phyloP scores from a whole-genome alignment of 2,888 invertebrate species.

The Conchocele bisecta region DNA sequence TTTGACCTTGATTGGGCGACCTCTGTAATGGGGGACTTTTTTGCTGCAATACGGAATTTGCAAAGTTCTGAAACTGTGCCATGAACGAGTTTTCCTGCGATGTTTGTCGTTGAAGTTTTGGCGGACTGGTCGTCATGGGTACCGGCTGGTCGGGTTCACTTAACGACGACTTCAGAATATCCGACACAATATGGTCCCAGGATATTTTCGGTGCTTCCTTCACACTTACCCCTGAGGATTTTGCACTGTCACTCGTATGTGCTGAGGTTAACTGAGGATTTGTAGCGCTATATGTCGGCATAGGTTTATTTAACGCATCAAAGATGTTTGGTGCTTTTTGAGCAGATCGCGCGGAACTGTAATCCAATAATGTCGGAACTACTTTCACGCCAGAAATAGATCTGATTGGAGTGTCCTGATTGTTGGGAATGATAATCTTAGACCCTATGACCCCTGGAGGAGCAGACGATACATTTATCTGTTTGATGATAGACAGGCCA shows the following conservation, averaged over 20 bases:
- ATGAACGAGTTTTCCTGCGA: slow-evolving; percentile 47
- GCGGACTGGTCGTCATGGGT: slow-evolving; percentile 7
- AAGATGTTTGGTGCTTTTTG: background rate
- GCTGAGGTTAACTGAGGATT: background rate
- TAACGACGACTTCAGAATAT: slow-evolving; percentile 62
- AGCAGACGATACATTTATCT: slow-evolving; percentile 14
- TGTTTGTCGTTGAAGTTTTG: slow-evolving; percentile 27
- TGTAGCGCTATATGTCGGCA: too few relatives aligned
- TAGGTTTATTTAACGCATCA: too few relatives aligned
- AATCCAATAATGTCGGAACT: slow-evolving; percentile 55
- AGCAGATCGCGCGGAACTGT: slow-evolving; percentile 17
- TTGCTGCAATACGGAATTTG: slow-evolving; percentile 10
- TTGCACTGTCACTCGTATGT: background rate
- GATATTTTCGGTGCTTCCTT: slow-evolving; percentile 25
- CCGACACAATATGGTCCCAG: slow-evolving; percentile 63
- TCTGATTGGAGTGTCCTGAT: slow-evolving; percentile 25
- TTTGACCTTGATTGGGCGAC: background rate
- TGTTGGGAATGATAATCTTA: slow-evolving; percentile 11
- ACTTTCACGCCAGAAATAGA: slow-evolving; percentile 25
- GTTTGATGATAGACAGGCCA: slow-evolving; percentile 16
- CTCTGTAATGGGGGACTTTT: background rate
- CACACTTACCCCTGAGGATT: too few relatives aligned
- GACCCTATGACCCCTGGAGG: slow-evolving; percentile 29
- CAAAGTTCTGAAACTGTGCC: slow-evolving; percentile 66
- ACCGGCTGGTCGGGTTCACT: slow-evolving; percentile 23